phyloP scores from a whole-genome alignment of 2,113 vertebrate genomes.

The Charina bottae region DNA sequence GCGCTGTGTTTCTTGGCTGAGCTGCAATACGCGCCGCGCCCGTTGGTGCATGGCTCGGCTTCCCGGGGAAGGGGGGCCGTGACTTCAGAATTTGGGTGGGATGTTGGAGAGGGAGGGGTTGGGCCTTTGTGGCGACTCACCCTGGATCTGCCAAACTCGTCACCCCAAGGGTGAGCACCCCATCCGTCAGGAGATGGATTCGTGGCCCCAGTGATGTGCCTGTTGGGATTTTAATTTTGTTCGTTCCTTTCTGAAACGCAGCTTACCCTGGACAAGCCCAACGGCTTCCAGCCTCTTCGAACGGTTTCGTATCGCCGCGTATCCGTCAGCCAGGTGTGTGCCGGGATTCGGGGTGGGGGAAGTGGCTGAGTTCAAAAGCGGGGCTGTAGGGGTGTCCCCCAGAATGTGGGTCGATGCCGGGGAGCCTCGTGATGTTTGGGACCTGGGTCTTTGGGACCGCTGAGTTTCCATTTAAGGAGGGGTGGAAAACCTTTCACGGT shows the following conservation, averaged over 20 bases:
- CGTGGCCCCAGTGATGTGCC: too few relatives aligned
- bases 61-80: not conserved
- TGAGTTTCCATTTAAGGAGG: too few relatives aligned
- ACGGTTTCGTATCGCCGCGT: not conserved
- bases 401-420: too few relatives aligned
- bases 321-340: slow-evolving; percentile 51
- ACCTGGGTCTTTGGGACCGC: too few relatives aligned
- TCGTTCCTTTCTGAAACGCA: slow-evolving; percentile 27
- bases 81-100: not conserved
- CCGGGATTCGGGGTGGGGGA: fast-evolving
- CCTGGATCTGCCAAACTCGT: not conserved
- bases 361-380: fast-evolving
- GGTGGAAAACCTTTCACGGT: too few relatives aligned
- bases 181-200: not conserved
- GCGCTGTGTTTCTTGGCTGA: not conserved
- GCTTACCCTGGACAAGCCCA: slow-evolving; percentile 63
- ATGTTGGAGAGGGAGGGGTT: not conserved
- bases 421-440: too few relatives aligned
- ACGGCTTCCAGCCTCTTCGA: slow-evolving; percentile 54
- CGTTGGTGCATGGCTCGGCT: not conserved
- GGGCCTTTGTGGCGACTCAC: not conserved
- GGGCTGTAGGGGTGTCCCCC: too few relatives aligned
- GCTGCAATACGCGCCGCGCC: fast-evolving
- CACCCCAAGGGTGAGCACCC: not conserved
- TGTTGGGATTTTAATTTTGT: not conserved